Evolutionary conservation across 1,140 invertebrate species (phyloP).

Genomic region (Hetaerina americana): DNA sequence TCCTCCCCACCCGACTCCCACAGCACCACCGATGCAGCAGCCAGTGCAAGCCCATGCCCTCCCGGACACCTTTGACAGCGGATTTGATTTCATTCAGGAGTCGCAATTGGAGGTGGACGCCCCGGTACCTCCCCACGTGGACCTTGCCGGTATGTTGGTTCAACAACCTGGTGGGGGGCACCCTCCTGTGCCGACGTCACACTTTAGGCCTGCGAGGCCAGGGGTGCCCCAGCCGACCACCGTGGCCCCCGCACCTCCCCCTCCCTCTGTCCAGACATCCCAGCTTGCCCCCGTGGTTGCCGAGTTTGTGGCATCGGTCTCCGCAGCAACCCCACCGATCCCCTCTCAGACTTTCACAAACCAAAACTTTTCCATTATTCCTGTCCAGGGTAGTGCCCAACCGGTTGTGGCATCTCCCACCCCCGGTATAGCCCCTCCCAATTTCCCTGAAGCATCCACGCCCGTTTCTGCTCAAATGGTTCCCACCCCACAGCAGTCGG

Average conservation of each 20-base stretch:
- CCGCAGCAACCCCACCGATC: constrained; percentile 42
- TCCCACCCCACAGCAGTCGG: background rate
- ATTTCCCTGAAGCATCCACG: background rate
- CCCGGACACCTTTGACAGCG: constrained; percentile 4
- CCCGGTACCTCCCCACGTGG: background rate
- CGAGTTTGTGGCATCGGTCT: constrained; percentile 20
- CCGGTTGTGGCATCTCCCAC: background rate
- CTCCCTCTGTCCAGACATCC: constrained; percentile 30
- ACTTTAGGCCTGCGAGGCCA: background rate
- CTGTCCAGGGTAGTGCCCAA: background rate
- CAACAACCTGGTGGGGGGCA: constrained; percentile 1
- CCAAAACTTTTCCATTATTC: constrained; percentile 43
- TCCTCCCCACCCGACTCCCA: background rate
- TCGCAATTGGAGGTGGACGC: constrained; percentile 22
- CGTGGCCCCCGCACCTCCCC: constrained; percentile 13
- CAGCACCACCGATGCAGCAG: constrained; percentile 3
- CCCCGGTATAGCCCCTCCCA: background rate
- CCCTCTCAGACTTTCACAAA: constrained; percentile 67
- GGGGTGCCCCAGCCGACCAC: constrained; percentile 20
- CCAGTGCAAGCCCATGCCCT: constrained; percentile 8
- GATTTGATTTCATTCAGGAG: constrained; percentile 24
- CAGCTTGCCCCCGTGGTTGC: constrained; percentile 22
- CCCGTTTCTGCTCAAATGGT: background rate
- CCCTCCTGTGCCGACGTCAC: background rate
- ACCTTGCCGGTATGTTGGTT: background rate